Conservation (phyloP, 2,113 vertebrate species). For the Petroica traversi region DNA sequence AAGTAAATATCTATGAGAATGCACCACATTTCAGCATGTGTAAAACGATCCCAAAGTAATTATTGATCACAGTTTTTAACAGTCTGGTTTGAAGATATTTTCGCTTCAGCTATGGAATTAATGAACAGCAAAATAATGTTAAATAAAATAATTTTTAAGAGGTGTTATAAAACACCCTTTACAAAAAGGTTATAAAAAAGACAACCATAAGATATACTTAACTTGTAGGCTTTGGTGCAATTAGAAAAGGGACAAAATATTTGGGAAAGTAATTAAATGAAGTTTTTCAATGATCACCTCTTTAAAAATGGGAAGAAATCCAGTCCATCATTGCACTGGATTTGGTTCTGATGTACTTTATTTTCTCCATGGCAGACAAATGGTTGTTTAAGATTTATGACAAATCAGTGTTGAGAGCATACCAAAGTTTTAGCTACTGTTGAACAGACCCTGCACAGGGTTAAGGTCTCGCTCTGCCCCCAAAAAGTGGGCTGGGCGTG, state of each 20-base stretch:
- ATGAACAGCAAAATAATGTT: background rate
- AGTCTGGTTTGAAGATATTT: background rate
- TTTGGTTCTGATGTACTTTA: background rate
- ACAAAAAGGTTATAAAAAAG: background rate
- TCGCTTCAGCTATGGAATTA: background rate
- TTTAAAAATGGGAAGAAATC: accelerated
- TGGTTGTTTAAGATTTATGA: background rate
- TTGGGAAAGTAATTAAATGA: background rate
- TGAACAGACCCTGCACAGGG: accelerated
- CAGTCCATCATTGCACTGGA: background rate
- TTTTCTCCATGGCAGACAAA: background rate
- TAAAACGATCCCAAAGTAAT: accelerated
- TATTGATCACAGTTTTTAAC: accelerated
- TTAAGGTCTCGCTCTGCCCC: background rate
- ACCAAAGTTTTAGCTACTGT: background rate
- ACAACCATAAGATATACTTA: background rate
- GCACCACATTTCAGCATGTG: background rate
- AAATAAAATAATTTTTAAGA: background rate
- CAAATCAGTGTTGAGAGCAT: background rate
- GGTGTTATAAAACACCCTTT: background rate
- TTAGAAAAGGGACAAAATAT: background rate
- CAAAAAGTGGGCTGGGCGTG: accelerated
- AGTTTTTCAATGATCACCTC: background rate
- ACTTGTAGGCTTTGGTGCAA: background rate
- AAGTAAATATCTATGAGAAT: background rate